Conservation (phyloP, 2,113 vertebrate species). For the Caretta caretta region DNA sequence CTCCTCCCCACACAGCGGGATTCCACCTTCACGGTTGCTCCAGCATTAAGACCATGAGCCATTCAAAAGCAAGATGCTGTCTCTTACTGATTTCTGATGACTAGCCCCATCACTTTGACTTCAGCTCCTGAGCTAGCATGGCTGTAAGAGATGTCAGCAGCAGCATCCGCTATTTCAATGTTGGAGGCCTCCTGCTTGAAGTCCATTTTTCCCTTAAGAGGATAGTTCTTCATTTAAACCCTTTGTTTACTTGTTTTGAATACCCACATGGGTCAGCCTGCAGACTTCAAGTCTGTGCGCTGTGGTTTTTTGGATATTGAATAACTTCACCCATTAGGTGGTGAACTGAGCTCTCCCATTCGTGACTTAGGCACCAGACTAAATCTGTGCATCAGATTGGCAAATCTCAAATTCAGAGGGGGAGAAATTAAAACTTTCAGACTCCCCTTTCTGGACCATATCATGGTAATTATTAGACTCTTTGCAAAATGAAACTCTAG, state of each 20-base stretch:
- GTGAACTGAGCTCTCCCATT: neutral
- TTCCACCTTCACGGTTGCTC: neutral
- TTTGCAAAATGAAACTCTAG: neutral
- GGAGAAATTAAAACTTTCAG: neutral
- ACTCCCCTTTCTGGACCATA: neutral
- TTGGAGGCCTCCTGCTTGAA: constrained; percentile 25
- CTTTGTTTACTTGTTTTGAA: neutral
- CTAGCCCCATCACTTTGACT: neutral
- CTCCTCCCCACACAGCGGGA: neutral
- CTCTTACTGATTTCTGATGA: constrained; percentile 49
- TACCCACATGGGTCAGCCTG: neutral
- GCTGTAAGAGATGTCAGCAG: constrained; percentile 62
- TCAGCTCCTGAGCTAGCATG: neutral
- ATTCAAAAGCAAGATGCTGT: constrained; percentile 25
- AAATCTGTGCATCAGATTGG: neutral
- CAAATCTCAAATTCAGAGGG: neutral
- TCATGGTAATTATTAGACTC: neutral
- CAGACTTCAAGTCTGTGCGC: neutral
- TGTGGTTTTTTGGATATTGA: neutral
- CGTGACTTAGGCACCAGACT: rapidly evolving
- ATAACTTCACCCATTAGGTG: neutral
- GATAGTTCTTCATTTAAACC: neutral
- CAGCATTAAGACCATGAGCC: constrained; percentile 53
- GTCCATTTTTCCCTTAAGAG: neutral
- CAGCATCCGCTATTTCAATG: neutral